Conservation (phyloP, 2,113 vertebrate genomes). For the Chroicocephalus ridibundus region DNA sequence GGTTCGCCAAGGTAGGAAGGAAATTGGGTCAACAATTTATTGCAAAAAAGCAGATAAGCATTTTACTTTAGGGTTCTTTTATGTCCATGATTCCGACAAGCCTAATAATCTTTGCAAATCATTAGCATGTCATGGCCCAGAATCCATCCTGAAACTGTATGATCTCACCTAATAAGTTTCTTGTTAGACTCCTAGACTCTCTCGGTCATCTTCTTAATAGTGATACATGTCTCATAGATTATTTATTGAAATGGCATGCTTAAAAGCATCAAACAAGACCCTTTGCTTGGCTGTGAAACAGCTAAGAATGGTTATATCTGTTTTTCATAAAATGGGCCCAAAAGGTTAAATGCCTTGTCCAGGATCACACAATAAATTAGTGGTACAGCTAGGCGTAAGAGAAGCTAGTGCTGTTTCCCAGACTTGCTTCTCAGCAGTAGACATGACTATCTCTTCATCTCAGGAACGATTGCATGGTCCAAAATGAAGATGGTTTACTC, state of each 20-base stretch:
- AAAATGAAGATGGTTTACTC: neutral
- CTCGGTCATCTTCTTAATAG: neutral
- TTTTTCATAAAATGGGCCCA: slow-evolving; percentile 7
- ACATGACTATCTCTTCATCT: neutral
- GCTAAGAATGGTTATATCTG: neutral
- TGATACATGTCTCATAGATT: slow-evolving; percentile 8
- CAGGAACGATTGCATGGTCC: neutral
- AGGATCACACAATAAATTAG: slow-evolving; percentile 29
- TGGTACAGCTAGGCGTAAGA: neutral
- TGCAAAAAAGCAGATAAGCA: slow-evolving; percentile 1
- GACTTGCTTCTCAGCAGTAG: neutral
- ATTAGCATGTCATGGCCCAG: neutral
- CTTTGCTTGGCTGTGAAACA: slow-evolving; percentile 19
- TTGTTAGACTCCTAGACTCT: neutral
- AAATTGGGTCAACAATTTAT: slow-evolving; percentile 32
- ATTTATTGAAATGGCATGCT: slow-evolving; percentile 9
- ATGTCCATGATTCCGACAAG: neutral
- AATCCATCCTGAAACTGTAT: slow-evolving; percentile 30
- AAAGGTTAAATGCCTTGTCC: slow-evolving; percentile 23
- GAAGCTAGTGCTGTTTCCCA: neutral
- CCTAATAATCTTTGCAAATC: slow-evolving; percentile 36
- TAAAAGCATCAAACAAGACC: slow-evolving; percentile 30
- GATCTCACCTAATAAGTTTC: slow-evolving; percentile 51
- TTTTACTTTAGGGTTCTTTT: slow-evolving; percentile 23
- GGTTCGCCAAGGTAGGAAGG: slow-evolving; percentile 32